These are phyloP conservation scores for Thelaira solivaga DNA, from an alignment of 2,888 invertebrate species.

Conservation along the genomic window DNA sequence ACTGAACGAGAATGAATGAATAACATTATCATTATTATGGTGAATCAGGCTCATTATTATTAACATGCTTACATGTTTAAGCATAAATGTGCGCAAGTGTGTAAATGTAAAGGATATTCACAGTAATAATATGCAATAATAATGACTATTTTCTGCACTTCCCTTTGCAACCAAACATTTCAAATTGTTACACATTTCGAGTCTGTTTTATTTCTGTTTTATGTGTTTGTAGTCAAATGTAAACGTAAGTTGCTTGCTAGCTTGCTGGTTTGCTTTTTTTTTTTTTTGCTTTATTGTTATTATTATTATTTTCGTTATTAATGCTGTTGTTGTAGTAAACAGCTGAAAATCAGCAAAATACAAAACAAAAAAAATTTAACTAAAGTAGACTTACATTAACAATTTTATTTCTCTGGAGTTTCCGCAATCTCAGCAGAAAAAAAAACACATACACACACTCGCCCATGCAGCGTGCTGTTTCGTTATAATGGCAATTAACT, in stretches of 20 bases:
- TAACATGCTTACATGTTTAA: not conserved
- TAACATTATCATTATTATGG: slow-evolving; percentile 45
- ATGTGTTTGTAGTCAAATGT: not conserved
- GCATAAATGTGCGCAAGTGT: not conserved
- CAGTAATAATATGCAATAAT: slow-evolving; percentile 47
- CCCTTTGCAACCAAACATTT: slow-evolving; percentile 17
- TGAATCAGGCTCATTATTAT: slow-evolving; percentile 46
- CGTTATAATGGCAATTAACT: slow-evolving; percentile 53
- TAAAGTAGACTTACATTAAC: slow-evolving; percentile 9
- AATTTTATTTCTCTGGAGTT: slow-evolving; percentile 56
- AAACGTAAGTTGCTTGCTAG: slow-evolving; percentile 17
- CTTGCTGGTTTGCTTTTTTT: too few species aligned
- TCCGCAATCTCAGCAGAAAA: slow-evolving; percentile 60
- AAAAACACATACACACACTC: too few species aligned
- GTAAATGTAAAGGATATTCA: slow-evolving; percentile 32
- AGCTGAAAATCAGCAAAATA: too few species aligned
- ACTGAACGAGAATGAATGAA: slow-evolving; percentile 1
- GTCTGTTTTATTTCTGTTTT: not conserved
- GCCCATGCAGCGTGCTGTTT: too few species aligned
- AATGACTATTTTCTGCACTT: slow-evolving; percentile 41
- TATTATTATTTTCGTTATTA: slow-evolving; percentile 20
- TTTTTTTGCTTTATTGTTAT: slow-evolving; percentile 25
- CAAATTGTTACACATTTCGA: slow-evolving; percentile 20
- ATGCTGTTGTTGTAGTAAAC: slow-evolving; percentile 11
- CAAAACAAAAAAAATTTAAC: not conserved